These are phyloP conservation scores for Crematogaster levior DNA, from an alignment of 2,888 invertebrate species.

Conservation along the genomic window DNA sequence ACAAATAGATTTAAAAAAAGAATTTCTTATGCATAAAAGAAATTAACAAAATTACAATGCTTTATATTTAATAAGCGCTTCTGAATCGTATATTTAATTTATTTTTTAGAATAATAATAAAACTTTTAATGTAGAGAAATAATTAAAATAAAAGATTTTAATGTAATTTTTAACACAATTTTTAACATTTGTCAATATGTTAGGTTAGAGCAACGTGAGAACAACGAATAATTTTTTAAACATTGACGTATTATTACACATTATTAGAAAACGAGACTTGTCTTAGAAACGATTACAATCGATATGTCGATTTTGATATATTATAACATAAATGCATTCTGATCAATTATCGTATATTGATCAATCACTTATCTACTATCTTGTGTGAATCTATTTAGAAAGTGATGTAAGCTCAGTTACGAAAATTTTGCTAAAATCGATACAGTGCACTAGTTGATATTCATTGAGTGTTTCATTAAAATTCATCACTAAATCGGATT, in stretches of 20 bases:
- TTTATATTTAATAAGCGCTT: neutral
- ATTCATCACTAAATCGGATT: constrained; percentile 33
- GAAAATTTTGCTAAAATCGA: constrained; percentile 37
- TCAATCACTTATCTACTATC: constrained; percentile 36
- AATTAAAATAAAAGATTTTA: neutral
- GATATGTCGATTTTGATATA: constrained; percentile 42
- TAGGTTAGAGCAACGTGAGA: neutral
- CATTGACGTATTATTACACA: neutral
- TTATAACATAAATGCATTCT: neutral
- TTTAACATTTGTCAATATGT: neutral
- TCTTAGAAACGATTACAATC: constrained; percentile 23
- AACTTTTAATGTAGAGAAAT: neutral
- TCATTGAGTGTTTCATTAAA: constrained; percentile 30
- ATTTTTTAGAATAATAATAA: neutral
- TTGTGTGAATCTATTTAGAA: constrained; percentile 9
- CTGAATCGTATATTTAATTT: neutral
- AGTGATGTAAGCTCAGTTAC: constrained; percentile 12
- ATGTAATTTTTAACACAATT: neutral
- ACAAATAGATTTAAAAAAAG: neutral
- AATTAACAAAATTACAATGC: neutral
- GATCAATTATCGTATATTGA: constrained; percentile 19
- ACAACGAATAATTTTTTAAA: neutral
- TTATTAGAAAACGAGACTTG: neutral
- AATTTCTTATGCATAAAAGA: neutral
- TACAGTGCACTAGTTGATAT: constrained; percentile 6